These are phyloP conservation scores for Astatoreochromis straeleni DNA, from an alignment of 2,113 vertebrate species.

Conservation along the genomic window DNA sequence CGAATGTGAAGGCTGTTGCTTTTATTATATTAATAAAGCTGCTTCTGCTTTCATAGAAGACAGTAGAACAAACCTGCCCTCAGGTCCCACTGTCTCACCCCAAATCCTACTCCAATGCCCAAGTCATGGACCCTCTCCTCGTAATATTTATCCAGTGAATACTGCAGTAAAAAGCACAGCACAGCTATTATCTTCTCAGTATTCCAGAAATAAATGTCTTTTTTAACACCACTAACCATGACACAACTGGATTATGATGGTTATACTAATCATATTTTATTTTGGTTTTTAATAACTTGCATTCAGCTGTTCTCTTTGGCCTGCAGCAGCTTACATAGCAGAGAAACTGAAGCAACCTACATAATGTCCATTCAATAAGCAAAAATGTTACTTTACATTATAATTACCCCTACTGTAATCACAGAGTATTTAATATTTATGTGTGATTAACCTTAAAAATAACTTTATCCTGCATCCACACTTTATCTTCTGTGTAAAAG, in stretches of 20 bases:
- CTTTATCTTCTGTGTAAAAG: not conserved
- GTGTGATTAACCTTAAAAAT: not conserved
- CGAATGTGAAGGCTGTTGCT: not conserved
- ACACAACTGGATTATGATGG: not conserved
- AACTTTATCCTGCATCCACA: constrained; percentile 28
- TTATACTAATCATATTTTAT: not conserved
- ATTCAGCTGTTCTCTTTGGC: constrained; percentile 14
- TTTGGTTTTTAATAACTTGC: not conserved
- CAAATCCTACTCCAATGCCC: constrained; percentile 31
- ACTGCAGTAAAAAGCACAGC: constrained; percentile 28
- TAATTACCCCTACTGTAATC: not conserved
- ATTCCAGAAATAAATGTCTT: not conserved
- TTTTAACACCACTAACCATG: not conserved
- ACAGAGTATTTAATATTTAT: not conserved
- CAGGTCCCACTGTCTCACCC: constrained; percentile 39
- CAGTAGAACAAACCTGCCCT: constrained; percentile 32
- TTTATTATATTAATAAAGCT: constrained; percentile 18
- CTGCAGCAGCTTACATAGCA: not conserved
- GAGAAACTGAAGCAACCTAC: not conserved
- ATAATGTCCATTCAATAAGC: not conserved
- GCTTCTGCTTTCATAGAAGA: constrained; percentile 41
- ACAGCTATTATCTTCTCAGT: not conserved
- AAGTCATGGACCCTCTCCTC: constrained; percentile 40
- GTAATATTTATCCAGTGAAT: constrained; percentile 35
- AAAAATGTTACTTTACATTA: not conserved